Evolutionary conservation across 1,140 invertebrate species (phyloP), one percentile per base, ranked within the genome.

Genomic region (Colletes latitarsis): DNA sequence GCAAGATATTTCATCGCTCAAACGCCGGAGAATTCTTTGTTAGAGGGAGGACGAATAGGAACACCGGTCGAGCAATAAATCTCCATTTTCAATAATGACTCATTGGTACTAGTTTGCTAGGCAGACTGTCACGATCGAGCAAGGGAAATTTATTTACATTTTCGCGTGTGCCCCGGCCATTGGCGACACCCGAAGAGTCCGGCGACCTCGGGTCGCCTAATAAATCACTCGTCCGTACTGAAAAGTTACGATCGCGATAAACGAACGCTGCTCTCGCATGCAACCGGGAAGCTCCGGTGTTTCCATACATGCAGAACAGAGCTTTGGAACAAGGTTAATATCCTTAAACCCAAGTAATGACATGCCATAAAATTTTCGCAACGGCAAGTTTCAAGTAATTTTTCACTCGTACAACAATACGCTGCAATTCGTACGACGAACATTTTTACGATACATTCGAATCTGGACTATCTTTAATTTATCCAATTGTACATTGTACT

Each of bases 241-340:
- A 77, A 49, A 77, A 71, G 46, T 68, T 43, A 21, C 46, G 57
- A 46, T 43, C 43, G 68, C 46, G 14, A 52, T 52, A 49, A 58
- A 60, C 6, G 55, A 58, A 46, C 19, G 9, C 10, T 6, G 64
- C 39, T 60, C 43, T 41, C 12, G 43, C 66, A 49, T 53, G 67
- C 76, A 15, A 77, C 55, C 64, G 57, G 10, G 10, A 58, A 76
- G 12, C 49, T 21, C 19, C 74, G 41, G 39, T 15, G 21, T 70
- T 71, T 62, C 39, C 43, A 12, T 69, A 17, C 55, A 5, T 62
- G 57, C 19, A 19, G n/a, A 49, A 60, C 14, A 30, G 66, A 53
- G 30, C 60, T 21, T 10, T 6, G 14, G 15, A 15, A 30, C 60
- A 21, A 62, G 17, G 43, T 30, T 30, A 30, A 30, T 30, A 30